phyloP scores from a whole-genome alignment of 2,113 vertebrate genomes.

The Romanogobio albipinnatus region DNA sequence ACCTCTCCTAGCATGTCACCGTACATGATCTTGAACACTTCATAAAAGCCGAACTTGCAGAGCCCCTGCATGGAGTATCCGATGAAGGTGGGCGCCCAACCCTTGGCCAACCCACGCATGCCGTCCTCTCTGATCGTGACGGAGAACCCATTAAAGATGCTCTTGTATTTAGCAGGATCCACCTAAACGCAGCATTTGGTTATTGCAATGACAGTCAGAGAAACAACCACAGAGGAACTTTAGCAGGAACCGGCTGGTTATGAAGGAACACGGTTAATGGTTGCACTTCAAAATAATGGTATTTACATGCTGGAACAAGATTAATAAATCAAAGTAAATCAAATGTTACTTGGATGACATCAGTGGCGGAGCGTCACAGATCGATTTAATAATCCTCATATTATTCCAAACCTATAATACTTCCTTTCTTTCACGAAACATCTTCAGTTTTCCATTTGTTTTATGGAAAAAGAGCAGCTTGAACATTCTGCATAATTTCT shows the following conservation, averaged over 20 bases:
- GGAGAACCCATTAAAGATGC: conserved; percentile 93
- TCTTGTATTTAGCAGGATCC: conserved; percentile 92
- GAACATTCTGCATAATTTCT: not conserved
- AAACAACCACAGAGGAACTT: not conserved
- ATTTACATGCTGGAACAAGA: conserved; percentile 33
- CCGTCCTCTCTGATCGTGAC: conserved; percentile 93
- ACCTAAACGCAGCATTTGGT: conserved; percentile 76
- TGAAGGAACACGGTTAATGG: conserved; percentile 27
- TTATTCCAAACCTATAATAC: not conserved
- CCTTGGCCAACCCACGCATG: conserved; percentile 90
- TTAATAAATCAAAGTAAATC: not conserved
- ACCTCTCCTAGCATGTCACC: conserved; percentile 94
- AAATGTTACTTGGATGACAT: not conserved
- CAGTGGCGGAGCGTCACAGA: not conserved
- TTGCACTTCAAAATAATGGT: conserved; percentile 20
- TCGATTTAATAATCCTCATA: not conserved
- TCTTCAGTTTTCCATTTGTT: not conserved
- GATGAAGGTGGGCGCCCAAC: conserved; percentile 98
- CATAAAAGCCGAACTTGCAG: conserved; percentile 99
- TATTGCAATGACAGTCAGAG: not conserved
- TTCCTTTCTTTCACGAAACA: not conserved
- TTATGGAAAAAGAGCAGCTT: not conserved
- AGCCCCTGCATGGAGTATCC: conserved; percentile 99
- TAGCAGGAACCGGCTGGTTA: not conserved
- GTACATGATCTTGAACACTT: conserved; percentile 96